Percentiles rank a stretch among this genome's conserved stretches.
phyloP scores from a whole-genome alignment of 1,140 invertebrate genomes.

The Nasonia vitripennis region DNA sequence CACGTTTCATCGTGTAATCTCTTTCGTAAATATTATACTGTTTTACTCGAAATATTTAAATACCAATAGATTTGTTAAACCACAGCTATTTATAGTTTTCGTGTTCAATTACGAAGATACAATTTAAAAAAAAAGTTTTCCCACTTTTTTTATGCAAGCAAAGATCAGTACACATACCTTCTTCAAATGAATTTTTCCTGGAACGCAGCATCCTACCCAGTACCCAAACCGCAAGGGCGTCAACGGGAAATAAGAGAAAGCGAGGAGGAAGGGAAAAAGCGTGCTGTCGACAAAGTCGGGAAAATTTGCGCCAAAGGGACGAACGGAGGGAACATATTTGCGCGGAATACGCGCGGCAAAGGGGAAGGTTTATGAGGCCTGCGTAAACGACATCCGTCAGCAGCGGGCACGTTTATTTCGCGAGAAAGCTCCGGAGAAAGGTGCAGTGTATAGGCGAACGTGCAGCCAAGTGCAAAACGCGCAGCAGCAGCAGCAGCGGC shows the following conservation, averaged over 20 bases:
- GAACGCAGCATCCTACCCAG: too few species aligned
- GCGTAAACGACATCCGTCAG: constrained; percentile 55
- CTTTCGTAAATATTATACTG: too few species aligned
- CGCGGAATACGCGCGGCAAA: constrained; percentile 50
- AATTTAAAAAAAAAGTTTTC: too few species aligned
- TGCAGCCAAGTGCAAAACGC: neutral
- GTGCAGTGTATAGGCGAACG: neutral
- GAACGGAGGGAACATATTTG: constrained; percentile 53
- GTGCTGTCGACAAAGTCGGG: neutral
- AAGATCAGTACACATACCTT: too few species aligned
- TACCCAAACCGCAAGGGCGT: neutral
- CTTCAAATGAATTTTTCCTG: too few species aligned
- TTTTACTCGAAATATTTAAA: too few species aligned
- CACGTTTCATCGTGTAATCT: too few species aligned
- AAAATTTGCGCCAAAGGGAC: neutral
- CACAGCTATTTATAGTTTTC: too few species aligned
- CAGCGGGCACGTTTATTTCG: constrained; percentile 33
- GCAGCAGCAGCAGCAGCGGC: neutral
- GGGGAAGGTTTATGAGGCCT: constrained; percentile 58
- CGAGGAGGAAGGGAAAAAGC: neutral
- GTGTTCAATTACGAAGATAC: too few species aligned
- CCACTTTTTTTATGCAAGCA: too few species aligned
- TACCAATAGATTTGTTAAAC: too few species aligned
- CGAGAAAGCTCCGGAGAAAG: neutral
- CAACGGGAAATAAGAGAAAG: neutral